These are phyloP conservation scores for Gavialis gangeticus DNA, from an alignment of 2,113 vertebrate genomes.

Conservation along the genomic window DNA sequence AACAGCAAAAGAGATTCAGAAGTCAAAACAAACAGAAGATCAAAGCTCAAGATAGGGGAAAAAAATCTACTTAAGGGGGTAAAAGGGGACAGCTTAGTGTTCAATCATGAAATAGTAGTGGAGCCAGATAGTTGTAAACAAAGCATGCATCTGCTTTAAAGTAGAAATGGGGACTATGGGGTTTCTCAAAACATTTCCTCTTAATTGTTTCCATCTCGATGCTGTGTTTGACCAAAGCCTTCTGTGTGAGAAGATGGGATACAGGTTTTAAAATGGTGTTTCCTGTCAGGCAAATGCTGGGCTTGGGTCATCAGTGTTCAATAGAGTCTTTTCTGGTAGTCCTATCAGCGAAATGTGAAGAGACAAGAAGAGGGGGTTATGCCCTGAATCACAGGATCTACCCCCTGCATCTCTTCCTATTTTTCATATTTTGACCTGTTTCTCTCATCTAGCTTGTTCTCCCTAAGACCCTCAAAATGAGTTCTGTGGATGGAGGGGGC, in stretches of 20 bases:
- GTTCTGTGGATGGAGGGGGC: no score
- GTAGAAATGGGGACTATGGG: neutral
- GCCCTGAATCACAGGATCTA: no score
- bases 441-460: no score
- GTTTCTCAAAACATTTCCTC: neutral
- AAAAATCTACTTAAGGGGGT: neutral
- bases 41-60: neutral
- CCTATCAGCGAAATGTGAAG: no score
- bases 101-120: neutral
- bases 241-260: neutral
- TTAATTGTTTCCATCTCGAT: no score
- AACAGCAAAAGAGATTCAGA: accelerated
- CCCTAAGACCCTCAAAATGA: no score
- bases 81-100: neutral
- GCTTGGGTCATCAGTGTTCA: neutral
- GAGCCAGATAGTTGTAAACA: accelerated
- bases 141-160: accelerated
- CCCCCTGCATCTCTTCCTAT: no score
- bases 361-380: no score
- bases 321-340: no score
- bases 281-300: neutral
- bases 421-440: no score
- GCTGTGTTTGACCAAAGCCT: neutral
- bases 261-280: neutral
- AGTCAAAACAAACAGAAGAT: neutral